Evolutionary conservation across 2,113 vertebrate genomes (phyloP).

Genomic region (Rhinopomastus cyanomelas): DNA sequence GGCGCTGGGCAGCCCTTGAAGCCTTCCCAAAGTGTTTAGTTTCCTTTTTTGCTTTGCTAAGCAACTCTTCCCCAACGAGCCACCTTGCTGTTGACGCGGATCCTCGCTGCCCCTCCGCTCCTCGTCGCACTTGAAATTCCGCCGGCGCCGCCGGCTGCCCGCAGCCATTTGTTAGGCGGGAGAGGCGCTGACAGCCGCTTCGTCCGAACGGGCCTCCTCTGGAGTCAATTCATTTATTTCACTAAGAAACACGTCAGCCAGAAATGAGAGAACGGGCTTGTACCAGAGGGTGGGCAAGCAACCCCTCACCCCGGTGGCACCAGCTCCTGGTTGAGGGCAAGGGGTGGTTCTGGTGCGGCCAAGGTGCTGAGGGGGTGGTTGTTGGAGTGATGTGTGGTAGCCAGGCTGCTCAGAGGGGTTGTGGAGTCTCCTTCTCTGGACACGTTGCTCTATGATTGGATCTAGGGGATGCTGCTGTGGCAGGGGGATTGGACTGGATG

Average conservation of each 20-base stretch:
- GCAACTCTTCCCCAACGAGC: slow-evolving; percentile 36
- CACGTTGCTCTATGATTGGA: too few species aligned
- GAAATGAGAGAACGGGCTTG: slow-evolving; percentile 80
- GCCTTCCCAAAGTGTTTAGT: neutral
- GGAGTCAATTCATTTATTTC: slow-evolving; percentile 85
- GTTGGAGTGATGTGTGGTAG: accelerated
- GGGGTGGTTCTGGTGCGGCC: neutral
- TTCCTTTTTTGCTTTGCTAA: slow-evolving; percentile 30
- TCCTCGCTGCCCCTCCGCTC: neutral
- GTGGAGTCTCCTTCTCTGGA: too few species aligned
- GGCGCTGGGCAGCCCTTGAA: neutral
- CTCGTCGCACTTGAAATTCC: slow-evolving; percentile 80
- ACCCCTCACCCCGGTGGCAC: slow-evolving; percentile 34
- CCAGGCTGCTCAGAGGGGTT: too few species aligned
- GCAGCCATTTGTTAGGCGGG: slow-evolving; percentile 85
- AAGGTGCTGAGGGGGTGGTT: neutral
- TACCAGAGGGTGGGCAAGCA: slow-evolving; percentile 28
- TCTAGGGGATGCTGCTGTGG: too few species aligned
- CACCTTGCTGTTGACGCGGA: slow-evolving; percentile 25
- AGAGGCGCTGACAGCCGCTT: slow-evolving; percentile 83
- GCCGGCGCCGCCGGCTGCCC: slow-evolving; percentile 63
- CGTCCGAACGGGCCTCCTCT: slow-evolving; percentile 77
- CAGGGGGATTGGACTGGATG: too few species aligned
- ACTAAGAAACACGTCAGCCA: slow-evolving; percentile 77
- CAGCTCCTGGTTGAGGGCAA: neutral